A percentile compares a stretch with the other conserved stretches of the same genome.
These are phyloP conservation scores for Trachops cirrhosus DNA, from an alignment of 2,797 vertebrate species.

Conservation along the genomic window DNA sequence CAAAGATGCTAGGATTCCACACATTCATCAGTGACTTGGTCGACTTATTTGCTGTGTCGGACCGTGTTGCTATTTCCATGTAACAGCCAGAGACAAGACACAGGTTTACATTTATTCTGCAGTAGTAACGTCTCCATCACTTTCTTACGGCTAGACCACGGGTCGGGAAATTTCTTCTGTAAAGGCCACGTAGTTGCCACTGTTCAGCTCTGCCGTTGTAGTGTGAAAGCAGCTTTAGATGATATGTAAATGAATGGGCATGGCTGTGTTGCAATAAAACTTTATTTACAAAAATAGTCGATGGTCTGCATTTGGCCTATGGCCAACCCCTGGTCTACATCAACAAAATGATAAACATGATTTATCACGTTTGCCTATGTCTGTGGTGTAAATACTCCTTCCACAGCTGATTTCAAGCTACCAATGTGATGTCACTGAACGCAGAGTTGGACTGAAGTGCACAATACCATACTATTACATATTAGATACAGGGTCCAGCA, in stretches of 20 bases:
- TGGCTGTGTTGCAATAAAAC: background rate
- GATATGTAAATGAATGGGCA: background rate
- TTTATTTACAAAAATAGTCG: background rate
- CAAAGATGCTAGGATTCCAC: background rate
- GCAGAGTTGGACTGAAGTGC: background rate
- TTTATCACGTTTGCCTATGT: background rate
- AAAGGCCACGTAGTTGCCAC: background rate
- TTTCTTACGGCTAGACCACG: background rate
- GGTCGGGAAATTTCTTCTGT: background rate
- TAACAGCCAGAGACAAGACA: background rate
- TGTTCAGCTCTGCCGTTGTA: background rate
- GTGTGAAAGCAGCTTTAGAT: background rate
- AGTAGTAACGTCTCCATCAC: background rate
- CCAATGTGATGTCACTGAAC: background rate
- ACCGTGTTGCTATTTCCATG: background rate
- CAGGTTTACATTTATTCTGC: background rate
- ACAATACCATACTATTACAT: background rate
- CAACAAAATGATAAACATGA: background rate
- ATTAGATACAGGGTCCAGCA: too few relatives aligned
- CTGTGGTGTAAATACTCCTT: background rate
- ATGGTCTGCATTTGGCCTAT: background rate
- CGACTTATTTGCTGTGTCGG: background rate
- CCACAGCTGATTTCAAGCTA: background rate
- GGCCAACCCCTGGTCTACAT: background rate
- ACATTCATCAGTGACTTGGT: background rate